Evolutionary conservation across 1,140 invertebrate species (phyloP), one percentile per base, ranked within the genome.

Genomic region (Berghia stephanieae): DNA sequence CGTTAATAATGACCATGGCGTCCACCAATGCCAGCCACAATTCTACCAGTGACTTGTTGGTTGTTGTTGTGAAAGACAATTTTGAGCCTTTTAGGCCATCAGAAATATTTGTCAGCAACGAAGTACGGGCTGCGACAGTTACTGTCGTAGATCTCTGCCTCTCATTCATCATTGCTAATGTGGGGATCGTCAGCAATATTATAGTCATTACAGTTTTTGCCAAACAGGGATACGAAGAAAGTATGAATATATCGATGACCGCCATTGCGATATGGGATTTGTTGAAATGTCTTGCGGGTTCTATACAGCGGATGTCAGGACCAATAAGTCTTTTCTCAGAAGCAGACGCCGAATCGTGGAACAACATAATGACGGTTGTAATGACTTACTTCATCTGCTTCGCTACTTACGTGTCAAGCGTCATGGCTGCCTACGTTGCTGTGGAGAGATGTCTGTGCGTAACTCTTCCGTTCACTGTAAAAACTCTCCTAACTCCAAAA

Each of bases 251-350:
- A 13, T 57, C 55, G 24, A 75, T 75, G 57, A 60, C 55, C 0
- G 43, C 10, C 52, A 75, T 75, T n/a, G 49, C 55, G 18, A 40
- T 75, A n/a, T 75, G 52, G 55, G 49, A 75, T 60, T 31, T 75
- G 0, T 34, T 36, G 2, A 67, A 67, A 46, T 44, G 68, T 70
- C 24, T 70, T 13, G 68, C 40, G 0, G 68, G 34, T 31, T 21
- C 68, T 27, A 46, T 70, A 43, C 68, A 70, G 43, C 36, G 68
- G 31, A 70, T 70, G 68, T 70, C 68, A 21, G 68, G 68, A 3
- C 68, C 68, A 2, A 44, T 70, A 40, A 31, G 68, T 8, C 16
- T 34, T 8, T 70, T 21, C 40, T 70, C 68, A 24, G 40, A n/a
- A 6, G 18, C 68, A 2, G 68, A 42, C 31, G 68, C 68, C 10